Evolutionary conservation across 2,797 vertebrate genomes (phyloP).

Genomic region (Anguilla pacifica): DNA sequence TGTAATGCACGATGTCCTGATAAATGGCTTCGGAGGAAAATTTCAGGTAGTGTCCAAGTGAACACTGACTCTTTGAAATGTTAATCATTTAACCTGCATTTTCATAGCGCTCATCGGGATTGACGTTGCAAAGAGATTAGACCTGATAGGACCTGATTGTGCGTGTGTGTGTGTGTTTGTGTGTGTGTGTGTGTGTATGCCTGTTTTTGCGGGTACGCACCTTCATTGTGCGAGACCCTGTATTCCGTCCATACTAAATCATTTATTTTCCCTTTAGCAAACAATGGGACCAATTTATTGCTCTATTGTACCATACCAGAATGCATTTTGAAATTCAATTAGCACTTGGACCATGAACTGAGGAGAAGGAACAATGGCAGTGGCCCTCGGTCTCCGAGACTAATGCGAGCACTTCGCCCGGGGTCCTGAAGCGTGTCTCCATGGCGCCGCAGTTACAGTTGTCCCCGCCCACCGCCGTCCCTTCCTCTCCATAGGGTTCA

Average conservation of each 20-base stretch:
- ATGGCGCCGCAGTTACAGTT: not conserved
- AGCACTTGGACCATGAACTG: not conserved
- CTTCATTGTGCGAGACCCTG: not conserved
- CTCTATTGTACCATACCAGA: conserved; percentile 5
- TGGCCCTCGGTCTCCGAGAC: not conserved
- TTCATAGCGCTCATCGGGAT: not conserved
- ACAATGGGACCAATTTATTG: not conserved
- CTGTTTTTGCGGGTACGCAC: not conserved
- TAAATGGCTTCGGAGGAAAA: not conserved
- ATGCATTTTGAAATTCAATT: not conserved
- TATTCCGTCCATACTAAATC: not conserved
- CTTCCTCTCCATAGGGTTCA: not conserved
- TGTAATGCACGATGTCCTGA: not conserved
- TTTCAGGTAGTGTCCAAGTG: not conserved
- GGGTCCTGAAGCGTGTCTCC: not conserved
- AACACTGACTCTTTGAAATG: not conserved
- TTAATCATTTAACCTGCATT: not conserved
- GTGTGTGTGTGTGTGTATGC: not conserved
- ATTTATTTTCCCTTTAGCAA: not conserved
- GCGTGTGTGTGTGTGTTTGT: not conserved
- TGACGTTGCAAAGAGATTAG: no score
- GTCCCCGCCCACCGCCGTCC: not conserved
- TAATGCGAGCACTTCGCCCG: not conserved
- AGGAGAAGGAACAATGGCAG: not conserved
- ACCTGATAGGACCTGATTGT: not conserved